Conservation (phyloP, 2,113 vertebrate genomes). For the Pteronura brasiliensis region DNA sequence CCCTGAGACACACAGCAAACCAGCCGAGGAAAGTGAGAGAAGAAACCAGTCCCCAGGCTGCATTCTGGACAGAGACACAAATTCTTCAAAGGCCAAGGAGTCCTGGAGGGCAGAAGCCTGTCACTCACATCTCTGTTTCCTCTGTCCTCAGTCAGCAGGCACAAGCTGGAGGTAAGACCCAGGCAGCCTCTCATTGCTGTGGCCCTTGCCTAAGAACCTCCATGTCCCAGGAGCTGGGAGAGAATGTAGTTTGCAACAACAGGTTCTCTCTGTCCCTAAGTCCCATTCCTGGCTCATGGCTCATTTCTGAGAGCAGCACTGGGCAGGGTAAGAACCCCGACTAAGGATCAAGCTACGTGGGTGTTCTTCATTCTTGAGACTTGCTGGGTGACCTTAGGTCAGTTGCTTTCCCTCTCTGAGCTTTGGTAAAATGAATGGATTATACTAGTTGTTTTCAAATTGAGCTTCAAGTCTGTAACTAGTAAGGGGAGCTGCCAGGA, state of each 20-base stretch:
- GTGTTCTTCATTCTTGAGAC: neutral
- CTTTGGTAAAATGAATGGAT: neutral
- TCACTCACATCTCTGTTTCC: neutral
- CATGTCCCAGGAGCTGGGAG: neutral
- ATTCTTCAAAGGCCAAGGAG: neutral
- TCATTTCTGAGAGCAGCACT: neutral
- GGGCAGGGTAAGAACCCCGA: neutral
- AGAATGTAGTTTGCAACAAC: neutral
- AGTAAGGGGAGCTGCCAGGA: neutral
- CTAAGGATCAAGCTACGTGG: neutral
- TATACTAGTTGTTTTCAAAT: neutral
- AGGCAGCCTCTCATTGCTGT: neutral
- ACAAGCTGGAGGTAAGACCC: neutral
- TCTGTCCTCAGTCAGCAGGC: neutral
- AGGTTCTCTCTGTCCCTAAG: neutral
- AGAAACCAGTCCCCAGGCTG: neutral
- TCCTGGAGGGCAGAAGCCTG: neutral
- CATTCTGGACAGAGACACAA: neutral
- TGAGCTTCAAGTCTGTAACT: neutral
- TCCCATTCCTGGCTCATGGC: neutral
- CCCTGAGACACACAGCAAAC: neutral
- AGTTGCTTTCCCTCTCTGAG: neutral
- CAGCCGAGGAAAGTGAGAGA: neutral
- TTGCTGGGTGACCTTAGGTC: neutral
- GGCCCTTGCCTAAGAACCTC: neutral